Conservation (phyloP, 2,888 invertebrate genomes). For the Drosophila borealis region DNA sequence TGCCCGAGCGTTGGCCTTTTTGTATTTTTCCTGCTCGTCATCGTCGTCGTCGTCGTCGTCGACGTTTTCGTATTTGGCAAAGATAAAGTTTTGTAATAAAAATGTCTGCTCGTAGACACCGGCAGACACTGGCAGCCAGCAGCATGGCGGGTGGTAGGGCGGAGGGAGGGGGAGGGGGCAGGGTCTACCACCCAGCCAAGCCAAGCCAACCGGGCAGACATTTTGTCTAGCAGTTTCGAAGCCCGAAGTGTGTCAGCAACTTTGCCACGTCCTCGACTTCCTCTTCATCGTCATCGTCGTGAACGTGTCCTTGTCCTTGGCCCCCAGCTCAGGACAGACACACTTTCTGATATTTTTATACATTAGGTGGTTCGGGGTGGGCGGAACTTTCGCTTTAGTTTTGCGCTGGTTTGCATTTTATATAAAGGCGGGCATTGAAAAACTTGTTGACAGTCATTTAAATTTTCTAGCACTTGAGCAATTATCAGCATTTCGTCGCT, state of each 20-base stretch:
- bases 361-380: constrained; percentile 31
- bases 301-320: constrained; percentile 78
- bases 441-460: constrained; percentile 58
- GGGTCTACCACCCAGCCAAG: constrained; percentile 27
- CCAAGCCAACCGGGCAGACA: constrained; percentile 61
- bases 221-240: constrained; percentile 74
- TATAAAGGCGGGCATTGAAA: constrained; percentile 41
- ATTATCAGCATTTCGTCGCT: neutral
- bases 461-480: constrained; percentile 19
- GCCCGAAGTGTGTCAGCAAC: constrained; percentile 80
- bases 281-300: constrained; percentile 55
- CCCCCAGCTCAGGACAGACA: constrained; percentile 62
- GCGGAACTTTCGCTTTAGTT: constrained; percentile 74
- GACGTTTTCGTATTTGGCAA: constrained; percentile 75
- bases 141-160: neutral
- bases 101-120: constrained; percentile 75
- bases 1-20: constrained; percentile 56
- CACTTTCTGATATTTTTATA: constrained; percentile 61
- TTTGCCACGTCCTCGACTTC: constrained; percentile 72
- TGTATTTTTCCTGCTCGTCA: constrained; percentile 58
- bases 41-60: constrained; percentile 53
- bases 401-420: constrained; percentile 65
- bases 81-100: constrained; percentile 81
- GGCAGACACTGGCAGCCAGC: constrained; percentile 51
- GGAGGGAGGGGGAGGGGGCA: neutral